Base-by-base conservation (phyloP, 2,797 vertebrate genomes). In the Pseudochirops corinnae region DNA sequence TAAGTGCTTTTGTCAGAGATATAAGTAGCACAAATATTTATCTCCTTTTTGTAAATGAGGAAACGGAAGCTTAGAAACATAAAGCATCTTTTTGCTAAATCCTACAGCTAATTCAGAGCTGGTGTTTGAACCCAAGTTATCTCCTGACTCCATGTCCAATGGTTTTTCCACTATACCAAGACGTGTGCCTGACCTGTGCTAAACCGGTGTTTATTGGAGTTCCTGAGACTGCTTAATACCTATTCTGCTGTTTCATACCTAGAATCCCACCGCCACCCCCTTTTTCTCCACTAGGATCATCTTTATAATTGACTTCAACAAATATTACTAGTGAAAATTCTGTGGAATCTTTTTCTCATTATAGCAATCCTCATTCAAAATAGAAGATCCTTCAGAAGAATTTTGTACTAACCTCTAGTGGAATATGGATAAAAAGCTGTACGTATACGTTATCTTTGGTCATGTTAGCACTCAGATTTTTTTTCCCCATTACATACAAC, bases 161-260 rank as follows among this genome's bases (percentile, higher is more conserved):
- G 4, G 26, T 90, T 0, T 53, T 90, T 53, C 90, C 53, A 31
- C 46, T 5, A 52, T 21, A 53, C 50, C 10, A 10, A 74, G n/a
- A 74, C 18, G 39, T 39, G n/a, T 91, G 90, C 93, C 91, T 93
- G 95, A 95, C 56, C 90, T 94, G 62, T 33, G 46, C n/a, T 94
- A 29, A 90, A 94, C 52, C 57, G 56, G 90, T 82, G 92, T 91
- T 94, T n/a, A 91, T 82, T 95, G 94, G 95, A 50, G 74, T 95
- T 90, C 90, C 96, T 97, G 31, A 91, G 94, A 91, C 46, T 67
- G 46, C 92, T 50, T 93, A 95, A 96, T 82, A 94, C 24, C 9
- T 26, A 87, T 67, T 91, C 55, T 94, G 74, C 94, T 91, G 4
- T 91, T 93, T 62, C 96, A 94, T 94, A 95, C 94, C 92, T 93